Base-by-base conservation (phyloP, 2,113 vertebrate species). In the Laterallus jamaicensis region DNA sequence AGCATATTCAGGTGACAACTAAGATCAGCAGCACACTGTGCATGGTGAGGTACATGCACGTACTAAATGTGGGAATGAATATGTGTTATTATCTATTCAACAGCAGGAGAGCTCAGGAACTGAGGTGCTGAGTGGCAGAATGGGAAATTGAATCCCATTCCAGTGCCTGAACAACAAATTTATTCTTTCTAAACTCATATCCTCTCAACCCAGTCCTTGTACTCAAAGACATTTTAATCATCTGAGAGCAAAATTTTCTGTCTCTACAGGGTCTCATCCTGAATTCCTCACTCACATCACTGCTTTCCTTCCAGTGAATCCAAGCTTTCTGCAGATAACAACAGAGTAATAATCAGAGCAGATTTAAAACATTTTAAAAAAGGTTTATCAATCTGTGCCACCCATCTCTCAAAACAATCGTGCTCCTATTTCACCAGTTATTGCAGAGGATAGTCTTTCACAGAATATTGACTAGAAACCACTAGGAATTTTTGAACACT, bases 101-200 rank as follows among this genome's bases (percentile, higher is more conserved):
- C 79, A 88, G 84, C 58, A 80, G 50, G 78, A 82, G 22, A 80
- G 67, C 29, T 21, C 60, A 81, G 67, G 25, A 90, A 67, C 64
- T 5, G 32, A 92, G 82, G 26, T 88, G 15, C 64, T 88, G 91
- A 92, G 58, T 87, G 87, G 74, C 70, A 91, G 81, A 91, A 95
- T 37, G 67, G 70, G 67, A 94, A 97, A 95, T 50, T 76, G 63
- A 93, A 95, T 91, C 74, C 59, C 42, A 86, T 88, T 90, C 71
- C 79, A 70, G 59, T 29, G 55, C 56, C 71, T 88, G 79, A 90
- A 70, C 40, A 93, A 92, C 68, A 86, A 83, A 93, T 86, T 76
- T 80, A 85, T 94, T 93, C 50, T 87, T 91, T 91, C 87, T 92
- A 79, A 87, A 82, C 31, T 63, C 74, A 85, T 76, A 88, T 58